Percentiles rank a stretch among this genome's conserved stretches.
These are phyloP conservation scores for Amiota mariae DNA, from an alignment of 2,888 invertebrate genomes.

Conservation along the genomic window DNA sequence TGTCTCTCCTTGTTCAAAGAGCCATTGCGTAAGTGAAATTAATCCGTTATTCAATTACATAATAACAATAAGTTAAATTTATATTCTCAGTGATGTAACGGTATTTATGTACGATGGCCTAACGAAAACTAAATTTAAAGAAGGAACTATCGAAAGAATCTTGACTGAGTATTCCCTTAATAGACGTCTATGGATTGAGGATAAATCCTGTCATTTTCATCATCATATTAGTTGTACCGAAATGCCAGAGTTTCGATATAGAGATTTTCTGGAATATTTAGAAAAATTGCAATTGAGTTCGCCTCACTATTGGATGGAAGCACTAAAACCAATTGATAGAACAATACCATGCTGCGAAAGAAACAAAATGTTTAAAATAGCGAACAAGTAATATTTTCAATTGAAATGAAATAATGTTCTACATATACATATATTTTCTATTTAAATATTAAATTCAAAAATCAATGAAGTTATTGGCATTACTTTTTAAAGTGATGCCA, in stretches of 20 bases:
- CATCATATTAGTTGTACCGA: constrained; percentile 45
- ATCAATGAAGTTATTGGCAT: too few relatives aligned
- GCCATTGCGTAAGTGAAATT: constrained; percentile 41
- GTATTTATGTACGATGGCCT: constrained; percentile 42
- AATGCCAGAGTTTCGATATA: constrained; percentile 49
- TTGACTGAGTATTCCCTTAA: background rate
- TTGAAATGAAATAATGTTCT: too few relatives aligned
- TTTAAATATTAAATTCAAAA: too few relatives aligned
- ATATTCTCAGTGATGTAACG: constrained; percentile 39
- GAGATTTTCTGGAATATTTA: constrained; percentile 60
- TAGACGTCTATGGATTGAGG: constrained; percentile 51
- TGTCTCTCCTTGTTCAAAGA: constrained; percentile 79
- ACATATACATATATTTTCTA: too few relatives aligned
- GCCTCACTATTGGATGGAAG: constrained; percentile 52
- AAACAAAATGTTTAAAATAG: too few relatives aligned
- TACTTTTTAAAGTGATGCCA: too few relatives aligned
- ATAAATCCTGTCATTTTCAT: constrained; percentile 48
- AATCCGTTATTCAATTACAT: background rate
- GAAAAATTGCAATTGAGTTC: constrained; percentile 50
- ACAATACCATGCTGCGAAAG: too few relatives aligned
- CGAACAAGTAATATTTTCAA: too few relatives aligned
- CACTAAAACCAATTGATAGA: too few relatives aligned
- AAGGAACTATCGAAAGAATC: background rate
- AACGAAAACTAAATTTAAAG: background rate
- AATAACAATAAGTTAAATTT: background rate